phyloP scores from a whole-genome alignment of 2,113 vertebrate genomes.

The Engraulis encrasicolus region DNA sequence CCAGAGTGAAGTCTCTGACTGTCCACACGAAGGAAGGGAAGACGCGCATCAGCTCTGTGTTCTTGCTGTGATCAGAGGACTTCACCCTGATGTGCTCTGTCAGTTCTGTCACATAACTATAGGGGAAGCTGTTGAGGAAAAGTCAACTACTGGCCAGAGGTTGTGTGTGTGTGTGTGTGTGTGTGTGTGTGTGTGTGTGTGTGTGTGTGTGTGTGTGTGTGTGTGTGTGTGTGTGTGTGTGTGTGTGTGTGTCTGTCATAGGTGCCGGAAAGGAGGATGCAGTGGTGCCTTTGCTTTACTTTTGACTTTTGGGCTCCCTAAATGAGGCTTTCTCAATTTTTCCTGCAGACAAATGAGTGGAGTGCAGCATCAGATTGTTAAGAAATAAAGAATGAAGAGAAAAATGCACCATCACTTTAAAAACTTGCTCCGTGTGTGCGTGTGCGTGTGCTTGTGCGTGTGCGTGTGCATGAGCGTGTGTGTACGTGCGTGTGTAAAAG shows the following conservation, averaged over 20 bases:
- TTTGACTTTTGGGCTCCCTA: too few relatives aligned
- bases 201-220: not conserved
- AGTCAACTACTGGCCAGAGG: not conserved
- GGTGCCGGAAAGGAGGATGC: too few relatives aligned
- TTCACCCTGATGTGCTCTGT: constrained; percentile 67
- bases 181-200: not conserved
- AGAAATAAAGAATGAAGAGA: too few relatives aligned
- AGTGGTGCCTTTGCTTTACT: too few relatives aligned
- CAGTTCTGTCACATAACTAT: constrained; percentile 70
- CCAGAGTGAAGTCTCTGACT: constrained; percentile 70
- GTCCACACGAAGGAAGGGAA: constrained; percentile 76
- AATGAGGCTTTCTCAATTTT: too few relatives aligned
- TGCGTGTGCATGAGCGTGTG: not conserved
- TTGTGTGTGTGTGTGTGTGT: not conserved
- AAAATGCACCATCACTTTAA: too few relatives aligned
- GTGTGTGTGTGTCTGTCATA: too few relatives aligned
- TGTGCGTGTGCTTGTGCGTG: not conserved
- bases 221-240: not conserved
- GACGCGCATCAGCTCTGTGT: constrained; percentile 57
- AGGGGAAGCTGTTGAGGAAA: constrained; percentile 21
- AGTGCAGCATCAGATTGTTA: too few relatives aligned
- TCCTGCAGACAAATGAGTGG: too few relatives aligned
- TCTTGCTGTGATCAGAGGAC: constrained; percentile 46
- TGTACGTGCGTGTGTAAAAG: not conserved
- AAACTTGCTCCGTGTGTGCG: too few relatives aligned